Evolutionary conservation across 2,797 vertebrate species (phyloP).

Genomic region (Australoheros facetus): DNA sequence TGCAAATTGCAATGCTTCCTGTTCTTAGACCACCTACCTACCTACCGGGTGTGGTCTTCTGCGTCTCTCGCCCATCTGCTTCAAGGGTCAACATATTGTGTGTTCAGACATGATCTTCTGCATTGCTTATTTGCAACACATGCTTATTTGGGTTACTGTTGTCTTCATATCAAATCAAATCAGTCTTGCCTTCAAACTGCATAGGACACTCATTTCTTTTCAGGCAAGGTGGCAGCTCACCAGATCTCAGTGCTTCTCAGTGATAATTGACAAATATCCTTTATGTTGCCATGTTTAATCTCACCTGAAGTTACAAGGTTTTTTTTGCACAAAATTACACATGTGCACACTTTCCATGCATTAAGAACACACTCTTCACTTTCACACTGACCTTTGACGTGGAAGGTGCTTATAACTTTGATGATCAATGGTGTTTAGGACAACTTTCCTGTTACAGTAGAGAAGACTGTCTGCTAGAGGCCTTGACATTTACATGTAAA

Average conservation of each 20-base stretch:
- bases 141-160: background rate
- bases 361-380: background rate
- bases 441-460: background rate
- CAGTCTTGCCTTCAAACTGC: background rate
- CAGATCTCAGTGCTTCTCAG: too few relatives aligned
- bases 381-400: conserved; percentile 9
- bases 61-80: background rate
- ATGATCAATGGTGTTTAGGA: background rate
- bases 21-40: too few relatives aligned
- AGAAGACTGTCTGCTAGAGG: conserved; percentile 10
- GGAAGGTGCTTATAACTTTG: background rate
- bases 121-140: background rate
- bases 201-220: background rate
- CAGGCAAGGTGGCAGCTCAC: background rate
- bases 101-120: background rate
- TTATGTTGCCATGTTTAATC: background rate
- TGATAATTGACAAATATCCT: background rate
- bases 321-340: background rate
- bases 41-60: background rate
- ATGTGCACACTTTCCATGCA: background rate
- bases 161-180: too few relatives aligned
- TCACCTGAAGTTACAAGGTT: background rate
- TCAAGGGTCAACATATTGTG: background rate
- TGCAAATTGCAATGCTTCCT: background rate
- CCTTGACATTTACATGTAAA: conserved; percentile 23